A percentile compares a stretch with the other conserved stretches of the same genome.
Conservation (phyloP, 2,888 invertebrate genomes). For the Orthosia gracilis region DNA sequence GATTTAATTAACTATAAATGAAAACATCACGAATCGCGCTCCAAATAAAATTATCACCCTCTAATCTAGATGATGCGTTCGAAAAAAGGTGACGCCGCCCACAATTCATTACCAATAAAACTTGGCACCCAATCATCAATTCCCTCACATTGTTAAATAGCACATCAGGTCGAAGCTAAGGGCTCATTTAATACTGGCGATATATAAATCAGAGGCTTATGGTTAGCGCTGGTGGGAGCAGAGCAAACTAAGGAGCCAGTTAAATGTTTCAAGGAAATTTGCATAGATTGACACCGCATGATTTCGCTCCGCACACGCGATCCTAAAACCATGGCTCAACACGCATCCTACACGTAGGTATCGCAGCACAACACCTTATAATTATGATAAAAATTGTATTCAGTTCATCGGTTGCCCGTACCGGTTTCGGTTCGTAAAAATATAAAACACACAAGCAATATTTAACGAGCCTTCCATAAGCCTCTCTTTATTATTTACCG, state of each 20-base stretch:
- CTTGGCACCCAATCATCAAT: constrained; percentile 71
- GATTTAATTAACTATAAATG: constrained; percentile 41
- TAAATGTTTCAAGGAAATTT: constrained; percentile 90
- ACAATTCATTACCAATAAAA: constrained; percentile 71
- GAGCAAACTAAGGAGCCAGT: constrained; percentile 83
- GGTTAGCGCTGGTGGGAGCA: constrained; percentile 81
- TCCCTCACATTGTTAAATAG: constrained; percentile 64
- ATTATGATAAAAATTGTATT: constrained; percentile 81
- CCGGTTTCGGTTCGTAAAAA: constrained; percentile 83
- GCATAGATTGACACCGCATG: constrained; percentile 89
- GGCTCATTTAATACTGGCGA: constrained; percentile 74
- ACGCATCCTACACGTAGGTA: constrained; percentile 72
- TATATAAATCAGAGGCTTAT: constrained; percentile 78
- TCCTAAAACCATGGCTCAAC: constrained; percentile 70
- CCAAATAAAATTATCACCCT: constrained; percentile 67
- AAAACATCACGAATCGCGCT: constrained; percentile 55
- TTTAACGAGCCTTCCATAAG: constrained; percentile 85
- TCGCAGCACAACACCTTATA: constrained; percentile 74
- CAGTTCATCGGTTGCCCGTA: constrained; percentile 75
- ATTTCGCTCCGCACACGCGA: constrained; percentile 82
- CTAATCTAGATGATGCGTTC: constrained; percentile 65
- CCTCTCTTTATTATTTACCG: constrained; percentile 85
- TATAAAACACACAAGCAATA: constrained; percentile 82
- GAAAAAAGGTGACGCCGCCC: constrained; percentile 73
- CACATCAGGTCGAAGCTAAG: constrained; percentile 65